A percentile compares a stretch with the other conserved stretches of the same genome.
Conservation (phyloP, 1,140 invertebrate species). For the Tigriopus japonicus region DNA sequence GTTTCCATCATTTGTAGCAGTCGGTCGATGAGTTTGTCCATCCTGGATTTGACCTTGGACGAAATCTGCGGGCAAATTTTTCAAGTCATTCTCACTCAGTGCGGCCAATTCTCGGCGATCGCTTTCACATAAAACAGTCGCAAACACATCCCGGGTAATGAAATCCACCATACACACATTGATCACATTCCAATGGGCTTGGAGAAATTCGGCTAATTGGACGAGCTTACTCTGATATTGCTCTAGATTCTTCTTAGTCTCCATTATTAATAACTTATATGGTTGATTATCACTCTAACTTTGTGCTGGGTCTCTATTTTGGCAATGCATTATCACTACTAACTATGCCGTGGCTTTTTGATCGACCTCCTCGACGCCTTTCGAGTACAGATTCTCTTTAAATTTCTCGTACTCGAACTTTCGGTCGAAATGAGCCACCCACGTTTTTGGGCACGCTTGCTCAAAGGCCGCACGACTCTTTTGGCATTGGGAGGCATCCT, state of each 20-base stretch:
- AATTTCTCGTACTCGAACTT: constrained; percentile 4
- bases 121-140: background rate
- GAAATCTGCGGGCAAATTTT: background rate
- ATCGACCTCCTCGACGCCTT: too few relatives aligned
- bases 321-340: too few relatives aligned
- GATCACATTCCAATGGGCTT: background rate
- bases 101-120: background rate
- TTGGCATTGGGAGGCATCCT: background rate
- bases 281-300: too few relatives aligned
- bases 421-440: constrained; percentile 6
- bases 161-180: constrained; percentile 1
- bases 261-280: too few relatives aligned
- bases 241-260: too few relatives aligned
- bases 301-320: too few relatives aligned
- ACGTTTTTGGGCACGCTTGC: background rate
- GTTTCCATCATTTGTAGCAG: too few relatives aligned
- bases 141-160: background rate
- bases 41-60: too few relatives aligned
- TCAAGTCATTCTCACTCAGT: background rate
- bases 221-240: too few relatives aligned
- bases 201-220: too few relatives aligned
- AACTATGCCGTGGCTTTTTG: too few relatives aligned
- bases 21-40: too few relatives aligned
- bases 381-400: background rate
- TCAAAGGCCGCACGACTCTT: background rate